Base-by-base conservation (phyloP, 2,797 vertebrate species). In the Miichthys miiuy region DNA sequence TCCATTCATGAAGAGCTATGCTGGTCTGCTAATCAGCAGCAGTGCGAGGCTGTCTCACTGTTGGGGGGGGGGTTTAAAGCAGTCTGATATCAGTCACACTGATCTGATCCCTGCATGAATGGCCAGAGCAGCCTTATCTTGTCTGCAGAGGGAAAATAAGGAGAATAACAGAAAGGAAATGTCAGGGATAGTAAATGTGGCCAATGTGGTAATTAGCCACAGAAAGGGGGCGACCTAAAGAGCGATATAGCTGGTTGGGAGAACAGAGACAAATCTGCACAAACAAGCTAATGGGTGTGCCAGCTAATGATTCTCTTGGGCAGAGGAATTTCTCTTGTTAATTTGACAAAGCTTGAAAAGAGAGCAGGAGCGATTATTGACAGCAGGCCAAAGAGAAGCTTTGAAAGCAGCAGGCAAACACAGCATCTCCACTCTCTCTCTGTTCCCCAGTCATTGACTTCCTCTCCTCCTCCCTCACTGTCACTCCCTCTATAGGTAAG, bases 341-440 rank as follows among this genome's bases (percentile, higher is more conserved):
- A 93, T 94, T 94, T 94, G 91, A 95, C 93, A 93, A 94, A 91
- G 88, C 81, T 83, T 93, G 85, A 90, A 90, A 90, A 86, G 86
- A 77, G 66, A 70, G 79, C 79, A 41, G 75, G 77, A 78, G 82
- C 77, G 75, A 90, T 91, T 94, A 94, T 92, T 94, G 94, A 95
- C 92, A 92, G 72, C 76, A 72, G 54, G 79, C 91, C 81, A 90
- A 83, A 88, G 77, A 61, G 81, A 87, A 79, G 84, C 83, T 88
- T 84, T 83, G 82, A 92, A 89, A 90, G 81, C 75, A 80, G 86
- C 69, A 66, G 80, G 71, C 65, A 74, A 81, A 81, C 46, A 69
- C 79, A 71, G 68, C 77, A 69, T 75, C 51, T 68, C 41, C 72
- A 18, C 69, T 46, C 68, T 60, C 54, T 55, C 50, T 75, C 83